These are phyloP conservation scores for Triplophysa dalaica DNA, from an alignment of 2,113 vertebrate species.

Conservation along the genomic window DNA sequence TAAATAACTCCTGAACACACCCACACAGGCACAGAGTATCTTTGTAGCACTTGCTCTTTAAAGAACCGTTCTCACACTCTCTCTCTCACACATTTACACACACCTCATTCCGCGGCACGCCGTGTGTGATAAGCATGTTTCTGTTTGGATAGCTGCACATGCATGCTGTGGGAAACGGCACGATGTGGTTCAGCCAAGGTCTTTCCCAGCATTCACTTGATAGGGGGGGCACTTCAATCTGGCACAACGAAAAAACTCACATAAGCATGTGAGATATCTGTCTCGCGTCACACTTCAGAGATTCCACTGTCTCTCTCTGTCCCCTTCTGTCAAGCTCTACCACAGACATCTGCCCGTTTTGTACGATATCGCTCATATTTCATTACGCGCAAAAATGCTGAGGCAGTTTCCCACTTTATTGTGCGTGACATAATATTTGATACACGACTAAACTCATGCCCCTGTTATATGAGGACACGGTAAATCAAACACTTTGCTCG, in stretches of 20 bases:
- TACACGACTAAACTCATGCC: background rate
- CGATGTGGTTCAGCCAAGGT: conserved; percentile 24
- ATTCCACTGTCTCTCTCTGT: background rate
- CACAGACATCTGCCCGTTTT: background rate
- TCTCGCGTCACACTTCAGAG: conserved; percentile 25
- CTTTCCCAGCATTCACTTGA: conserved; percentile 25
- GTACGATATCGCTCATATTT: conserved; percentile 20
- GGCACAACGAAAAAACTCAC: conserved; percentile 2
- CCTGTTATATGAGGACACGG: background rate
- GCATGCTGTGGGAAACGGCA: conserved; percentile 36
- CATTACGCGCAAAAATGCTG: conserved; percentile 9
- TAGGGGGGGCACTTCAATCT: conserved; percentile 13
- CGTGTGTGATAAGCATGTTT: conserved; percentile 49
- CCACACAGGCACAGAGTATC: conserved; percentile 34
- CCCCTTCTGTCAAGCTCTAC: background rate
- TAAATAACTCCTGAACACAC: conserved; percentile 61
- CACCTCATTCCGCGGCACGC: conserved; percentile 14
- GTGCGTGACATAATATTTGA: background rate
- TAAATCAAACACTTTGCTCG: background rate
- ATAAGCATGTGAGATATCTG: conserved; percentile 14
- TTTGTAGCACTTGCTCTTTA: conserved; percentile 25
- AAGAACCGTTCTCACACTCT: conserved; percentile 32
- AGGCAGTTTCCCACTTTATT: conserved; percentile 10
- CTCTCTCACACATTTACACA: conserved; percentile 27
- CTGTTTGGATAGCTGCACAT: conserved; percentile 41